Conservation (phyloP, 1,140 invertebrate genomes). For the Pseudachorutes palmiensis region DNA sequence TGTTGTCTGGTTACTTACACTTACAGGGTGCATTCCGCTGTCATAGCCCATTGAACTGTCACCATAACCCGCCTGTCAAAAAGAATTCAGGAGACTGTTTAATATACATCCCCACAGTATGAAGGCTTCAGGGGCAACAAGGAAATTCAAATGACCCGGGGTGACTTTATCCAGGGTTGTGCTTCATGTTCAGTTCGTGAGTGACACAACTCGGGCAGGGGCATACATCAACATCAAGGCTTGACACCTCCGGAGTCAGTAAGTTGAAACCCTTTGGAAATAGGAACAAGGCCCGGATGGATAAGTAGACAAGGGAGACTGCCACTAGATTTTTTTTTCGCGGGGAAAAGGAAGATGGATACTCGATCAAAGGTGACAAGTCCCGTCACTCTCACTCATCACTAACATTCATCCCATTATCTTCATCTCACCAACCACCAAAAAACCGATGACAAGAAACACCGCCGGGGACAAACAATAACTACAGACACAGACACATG, state of each 20-base stretch:
- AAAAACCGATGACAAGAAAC: not conserved
- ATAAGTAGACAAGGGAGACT: constrained; percentile 3
- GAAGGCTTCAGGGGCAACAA: too few relatives aligned
- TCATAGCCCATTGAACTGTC: constrained; percentile 37
- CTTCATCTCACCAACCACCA: not conserved
- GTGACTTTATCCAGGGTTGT: not conserved
- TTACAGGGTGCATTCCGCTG: constrained; percentile 37
- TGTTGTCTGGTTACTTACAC: constrained; percentile 25
- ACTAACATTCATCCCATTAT: constrained; percentile 24
- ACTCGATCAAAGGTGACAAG: constrained; percentile 24
- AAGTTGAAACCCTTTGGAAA: not conserved
- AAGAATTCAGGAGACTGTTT: constrained; percentile 14
- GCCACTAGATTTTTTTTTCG: not conserved
- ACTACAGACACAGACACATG: too few relatives aligned
- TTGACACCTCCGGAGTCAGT: not conserved
- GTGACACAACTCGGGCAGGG: constrained; percentile 7
- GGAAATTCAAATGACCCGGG: not conserved
- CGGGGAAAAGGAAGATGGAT: constrained; percentile 2
- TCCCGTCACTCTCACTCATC: constrained; percentile 27
- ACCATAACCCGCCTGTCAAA: constrained; percentile 34
- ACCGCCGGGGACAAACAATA: constrained; percentile 2
- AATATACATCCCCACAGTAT: too few relatives aligned
- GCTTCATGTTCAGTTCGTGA: too few relatives aligned
- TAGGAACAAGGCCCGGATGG: not conserved
- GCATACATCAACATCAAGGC: constrained; percentile 8